Evolutionary conservation across 2,113 vertebrate species (phyloP).

Genomic region (Scortum barcoo): DNA sequence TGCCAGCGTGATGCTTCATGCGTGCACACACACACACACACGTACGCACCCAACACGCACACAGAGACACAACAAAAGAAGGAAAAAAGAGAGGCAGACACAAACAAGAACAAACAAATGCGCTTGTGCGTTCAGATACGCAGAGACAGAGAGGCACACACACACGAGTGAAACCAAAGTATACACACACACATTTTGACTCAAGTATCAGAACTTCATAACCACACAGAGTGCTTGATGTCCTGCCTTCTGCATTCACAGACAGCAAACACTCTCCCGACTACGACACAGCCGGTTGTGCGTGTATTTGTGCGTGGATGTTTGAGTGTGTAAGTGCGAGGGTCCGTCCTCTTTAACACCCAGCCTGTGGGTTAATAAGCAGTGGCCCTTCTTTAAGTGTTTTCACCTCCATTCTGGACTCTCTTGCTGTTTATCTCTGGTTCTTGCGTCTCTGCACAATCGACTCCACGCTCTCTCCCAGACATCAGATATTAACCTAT

Average conservation of each 20-base stretch:
- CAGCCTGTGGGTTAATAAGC: constrained; percentile 29
- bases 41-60: constrained; percentile 5
- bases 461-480: neutral
- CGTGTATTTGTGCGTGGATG: neutral
- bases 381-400: neutral
- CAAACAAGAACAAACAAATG: constrained; percentile 37
- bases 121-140: neutral
- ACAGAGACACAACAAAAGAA: constrained; percentile 28
- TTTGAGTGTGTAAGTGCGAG: neutral
- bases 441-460: neutral
- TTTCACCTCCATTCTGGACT: constrained; percentile 37
- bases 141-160: neutral
- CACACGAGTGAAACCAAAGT: constrained; percentile 28
- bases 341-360: constrained; percentile 4
- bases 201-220: constrained; percentile 23
- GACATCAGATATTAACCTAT: constrained; percentile 24
- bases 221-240: neutral
- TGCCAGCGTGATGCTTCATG: constrained; percentile 60
- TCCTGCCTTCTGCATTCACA: constrained; percentile 35
- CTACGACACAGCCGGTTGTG: neutral
- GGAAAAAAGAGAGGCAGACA: constrained; percentile 1
- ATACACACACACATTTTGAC: neutral
- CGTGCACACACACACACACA: constrained; percentile 20
- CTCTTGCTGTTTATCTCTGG: constrained; percentile 13
- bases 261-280: constrained; percentile 27